Base-by-base conservation (phyloP, 2,113 vertebrate species). In the Leucopsar rothschildi region DNA sequence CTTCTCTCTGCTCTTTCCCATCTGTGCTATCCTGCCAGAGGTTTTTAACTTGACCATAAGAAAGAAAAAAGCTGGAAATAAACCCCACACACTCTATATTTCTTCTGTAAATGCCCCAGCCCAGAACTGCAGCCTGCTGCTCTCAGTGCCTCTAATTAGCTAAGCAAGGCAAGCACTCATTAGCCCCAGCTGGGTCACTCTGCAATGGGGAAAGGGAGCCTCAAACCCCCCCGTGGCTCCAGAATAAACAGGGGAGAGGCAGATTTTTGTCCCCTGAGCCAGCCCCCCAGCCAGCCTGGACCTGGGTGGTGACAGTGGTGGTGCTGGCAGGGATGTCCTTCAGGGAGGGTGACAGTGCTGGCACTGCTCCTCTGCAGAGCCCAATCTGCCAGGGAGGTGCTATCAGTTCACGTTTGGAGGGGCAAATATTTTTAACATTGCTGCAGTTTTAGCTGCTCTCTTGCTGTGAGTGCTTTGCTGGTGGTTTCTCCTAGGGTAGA, bases 171-270 rank as follows among this genome's bases (percentile, higher is more conserved):
- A 68, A 79, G 85, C 40, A 20, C 66, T 94, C 85, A 93, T 95
- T 94, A 95, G 64, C 56, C 92, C 95, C 92, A 96, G 72, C 95
- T 94, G 96, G 69, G 92, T 94, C 93, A 94, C 88, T 56, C 79
- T 52, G 29, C 63, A 24, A 40, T 7, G 13, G 82, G 55, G 44
- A 83, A 47, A 73, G 63, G 56, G 27, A 81, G 42, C 33, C 29
- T 92, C 64, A 83, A 40, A 86, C 33, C 75, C 47, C 27, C 42
- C 9, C 79, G 9, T 2, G 82, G 75, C 78, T 90, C 35, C 20
- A 4, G 33, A 70, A 88, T 49, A 68, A 92, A 81, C 4, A 22
- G 82, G 56, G 24, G 66, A 68, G 70, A 65, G 71, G 79, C 40
- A 49, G n/a, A 10, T n/a, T 27, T n/a, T 27, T 11, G 4, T 15